Evolutionary conservation across 2,888 invertebrate species (phyloP), one percentile per base, ranked within the genome.

Genomic region (Tinea trinotella): DNA sequence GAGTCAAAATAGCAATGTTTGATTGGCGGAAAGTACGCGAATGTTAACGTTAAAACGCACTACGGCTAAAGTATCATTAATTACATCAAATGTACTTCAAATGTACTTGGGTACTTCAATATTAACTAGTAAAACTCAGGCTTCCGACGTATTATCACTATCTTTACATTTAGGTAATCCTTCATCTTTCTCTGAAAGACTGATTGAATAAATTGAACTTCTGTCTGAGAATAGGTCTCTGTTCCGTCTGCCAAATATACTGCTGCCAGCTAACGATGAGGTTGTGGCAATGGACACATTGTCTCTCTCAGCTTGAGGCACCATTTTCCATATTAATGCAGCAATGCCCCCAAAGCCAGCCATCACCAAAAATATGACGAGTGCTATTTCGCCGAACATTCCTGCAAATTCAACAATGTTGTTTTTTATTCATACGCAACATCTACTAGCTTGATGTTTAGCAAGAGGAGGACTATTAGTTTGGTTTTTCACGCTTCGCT

Each of bases 361-460:
- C n/a, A 88, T 83, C 54, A 89, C 87, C 55, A 89, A 64, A 65
- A 89, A 87, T 66, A 89, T 87, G 24, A 89, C 87, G 36, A 89
- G 59, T 2, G 81, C 73, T 44, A 88, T 74, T 65, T 87, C 85
- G 13, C 85, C 83, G 56, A 77, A 76, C 63, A 76, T 75, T 64
- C 77, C 87, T 87, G 75, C 13, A 81, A 80, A 55, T 55, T 35
- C 3, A 24, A 24, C 9, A 24, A 24, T n/a, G n/a, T n/a, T n/a
- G n/a, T n/a, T n/a, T n/a, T n/a, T n/a, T n/a, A n/a, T n/a, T n/a
- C n/a, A n/a, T n/a, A n/a, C n/a, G n/a, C n/a, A n/a, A n/a, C n/a
- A n/a, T n/a, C n/a, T n/a, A n/a, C n/a, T n/a, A n/a, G n/a, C n/a
- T n/a, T n/a, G n/a, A n/a, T n/a, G n/a, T n/a, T n/a, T n/a, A n/a